Conservation (phyloP, 2,888 invertebrate species). For the Microchrysa polita region DNA sequence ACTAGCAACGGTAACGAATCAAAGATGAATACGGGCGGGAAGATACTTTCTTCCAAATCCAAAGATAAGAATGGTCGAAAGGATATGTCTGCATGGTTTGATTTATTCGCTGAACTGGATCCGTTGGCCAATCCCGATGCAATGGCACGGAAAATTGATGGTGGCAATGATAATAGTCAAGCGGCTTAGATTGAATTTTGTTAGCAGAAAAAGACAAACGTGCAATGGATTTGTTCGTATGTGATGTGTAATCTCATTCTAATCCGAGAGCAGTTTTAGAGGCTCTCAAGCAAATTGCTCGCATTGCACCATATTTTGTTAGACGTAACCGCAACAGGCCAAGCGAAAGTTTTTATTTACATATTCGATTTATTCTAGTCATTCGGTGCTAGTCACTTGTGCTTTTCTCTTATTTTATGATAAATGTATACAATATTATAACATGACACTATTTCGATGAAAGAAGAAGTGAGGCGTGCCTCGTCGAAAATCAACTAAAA, state of each 20-base stretch:
- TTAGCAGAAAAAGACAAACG: too few species aligned
- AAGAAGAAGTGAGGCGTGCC: background rate
- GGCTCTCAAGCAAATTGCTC: too few species aligned
- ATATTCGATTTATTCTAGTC: background rate
- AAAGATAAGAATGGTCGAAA: conserved; percentile 62
- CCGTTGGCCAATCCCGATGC: conserved; percentile 87
- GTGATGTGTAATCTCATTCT: too few species aligned
- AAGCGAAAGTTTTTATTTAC: too few species aligned
- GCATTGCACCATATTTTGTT: too few species aligned
- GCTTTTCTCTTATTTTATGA: too few species aligned
- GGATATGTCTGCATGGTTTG: conserved; percentile 79
- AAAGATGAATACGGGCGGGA: background rate
- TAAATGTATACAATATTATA: too few species aligned
- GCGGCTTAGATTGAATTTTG: conserved; percentile 63
- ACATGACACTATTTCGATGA: background rate
- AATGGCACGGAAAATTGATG: conserved; percentile 57
- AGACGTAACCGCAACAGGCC: too few species aligned
- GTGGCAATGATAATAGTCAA: conserved; percentile 66
- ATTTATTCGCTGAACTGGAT: conserved; percentile 92
- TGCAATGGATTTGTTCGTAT: too few species aligned
- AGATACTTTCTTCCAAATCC: conserved; percentile 10
- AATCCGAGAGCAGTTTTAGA: too few species aligned
- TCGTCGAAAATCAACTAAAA: background rate
- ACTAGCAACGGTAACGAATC: background rate
- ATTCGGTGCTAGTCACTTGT: background rate